A percentile compares a stretch with the other conserved stretches of the same genome.
Evolutionary conservation across 2,797 vertebrate genomes (phyloP).

Genomic region (Sardinella longiceps): DNA sequence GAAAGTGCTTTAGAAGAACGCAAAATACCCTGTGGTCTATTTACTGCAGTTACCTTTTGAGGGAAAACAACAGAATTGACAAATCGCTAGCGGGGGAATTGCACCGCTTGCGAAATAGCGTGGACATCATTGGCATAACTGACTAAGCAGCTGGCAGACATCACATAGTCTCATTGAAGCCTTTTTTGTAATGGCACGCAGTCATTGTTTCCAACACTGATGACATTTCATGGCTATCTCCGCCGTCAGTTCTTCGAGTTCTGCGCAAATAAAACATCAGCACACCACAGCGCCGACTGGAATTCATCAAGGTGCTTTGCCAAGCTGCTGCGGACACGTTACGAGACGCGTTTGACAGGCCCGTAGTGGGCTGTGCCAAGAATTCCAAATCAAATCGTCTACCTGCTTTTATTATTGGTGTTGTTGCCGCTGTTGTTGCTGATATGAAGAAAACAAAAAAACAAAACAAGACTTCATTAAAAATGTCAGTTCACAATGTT

Average conservation of each 20-base stretch:
- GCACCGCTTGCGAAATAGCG: neutral
- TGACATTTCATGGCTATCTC: neutral
- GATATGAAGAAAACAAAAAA: neutral
- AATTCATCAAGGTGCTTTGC: neutral
- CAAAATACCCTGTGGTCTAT: neutral
- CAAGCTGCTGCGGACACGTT: neutral
- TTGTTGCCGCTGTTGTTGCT: neutral
- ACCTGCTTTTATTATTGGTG: neutral
- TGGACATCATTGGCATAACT: neutral
- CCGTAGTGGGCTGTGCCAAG: neutral
- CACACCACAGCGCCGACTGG: neutral
- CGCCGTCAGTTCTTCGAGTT: neutral
- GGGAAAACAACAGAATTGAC: neutral
- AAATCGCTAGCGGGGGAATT: neutral
- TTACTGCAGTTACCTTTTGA: neutral
- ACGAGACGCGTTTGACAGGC: neutral
- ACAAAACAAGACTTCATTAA: neutral
- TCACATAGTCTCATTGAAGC: neutral
- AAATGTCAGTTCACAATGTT: slow-evolving; percentile 5
- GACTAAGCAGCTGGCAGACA: neutral
- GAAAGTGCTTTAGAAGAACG: neutral
- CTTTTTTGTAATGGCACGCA: neutral
- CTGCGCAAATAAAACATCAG: slow-evolving; percentile 1
- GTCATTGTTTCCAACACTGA: neutral
- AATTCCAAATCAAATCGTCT: neutral